Evolutionary conservation across 2,797 vertebrate species (phyloP).

Genomic region (Melanotaenia trifasciata): DNA sequence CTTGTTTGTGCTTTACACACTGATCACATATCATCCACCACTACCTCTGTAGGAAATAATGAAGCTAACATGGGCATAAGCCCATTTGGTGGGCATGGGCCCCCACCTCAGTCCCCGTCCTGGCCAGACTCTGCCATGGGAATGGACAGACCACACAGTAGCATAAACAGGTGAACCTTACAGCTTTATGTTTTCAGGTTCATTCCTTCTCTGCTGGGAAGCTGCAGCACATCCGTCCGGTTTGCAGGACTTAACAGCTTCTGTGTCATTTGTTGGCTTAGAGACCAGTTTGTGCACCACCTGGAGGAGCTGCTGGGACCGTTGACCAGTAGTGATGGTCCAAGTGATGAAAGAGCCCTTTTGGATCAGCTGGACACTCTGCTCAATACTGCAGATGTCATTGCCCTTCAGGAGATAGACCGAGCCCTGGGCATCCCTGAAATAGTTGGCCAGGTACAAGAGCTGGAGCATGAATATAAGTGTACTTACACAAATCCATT

Average conservation of each 20-base stretch:
- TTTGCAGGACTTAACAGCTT: slow-evolving; percentile 4
- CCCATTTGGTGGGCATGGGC: slow-evolving; percentile 86
- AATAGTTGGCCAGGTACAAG: slow-evolving; percentile 93
- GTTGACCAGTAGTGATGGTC: slow-evolving; percentile 88
- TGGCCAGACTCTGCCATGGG: slow-evolving; percentile 90
- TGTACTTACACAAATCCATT: too few species aligned
- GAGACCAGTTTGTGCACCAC: slow-evolving; percentile 88
- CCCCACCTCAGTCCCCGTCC: slow-evolving; percentile 86
- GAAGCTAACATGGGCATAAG: slow-evolving; percentile 89
- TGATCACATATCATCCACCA: neutral
- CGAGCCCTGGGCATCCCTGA: slow-evolving; percentile 96
- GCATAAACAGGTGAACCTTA: slow-evolving; percentile 86
- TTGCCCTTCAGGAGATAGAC: slow-evolving; percentile 95
- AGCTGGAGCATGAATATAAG: too few species aligned
- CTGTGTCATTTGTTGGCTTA: slow-evolving; percentile 61
- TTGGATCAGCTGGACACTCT: slow-evolving; percentile 95
- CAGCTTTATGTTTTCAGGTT: neutral
- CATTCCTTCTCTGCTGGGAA: neutral
- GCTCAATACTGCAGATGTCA: slow-evolving; percentile 93
- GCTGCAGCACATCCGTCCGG: neutral
- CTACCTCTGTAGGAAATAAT: slow-evolving; percentile 81
- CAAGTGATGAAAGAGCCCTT: slow-evolving; percentile 92
- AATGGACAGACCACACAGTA: slow-evolving; percentile 82
- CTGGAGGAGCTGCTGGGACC: slow-evolving; percentile 92
- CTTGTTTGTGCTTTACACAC: too few species aligned